Conservation (phyloP, 2,797 vertebrate species). For the Helicolenus hilgendorfi region DNA sequence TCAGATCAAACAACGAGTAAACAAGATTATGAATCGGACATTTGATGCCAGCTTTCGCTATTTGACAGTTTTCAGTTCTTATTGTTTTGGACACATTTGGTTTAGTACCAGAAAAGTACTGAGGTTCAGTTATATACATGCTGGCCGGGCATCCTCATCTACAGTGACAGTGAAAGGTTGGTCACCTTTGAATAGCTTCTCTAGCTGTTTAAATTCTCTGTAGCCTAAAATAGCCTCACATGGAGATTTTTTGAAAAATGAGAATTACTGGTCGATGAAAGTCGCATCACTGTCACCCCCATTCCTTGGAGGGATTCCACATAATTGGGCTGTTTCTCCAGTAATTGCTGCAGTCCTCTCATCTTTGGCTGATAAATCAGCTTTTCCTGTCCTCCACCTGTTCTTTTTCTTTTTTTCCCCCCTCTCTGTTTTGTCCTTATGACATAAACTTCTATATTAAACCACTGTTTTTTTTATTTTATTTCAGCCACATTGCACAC, state of each 20-base stretch:
- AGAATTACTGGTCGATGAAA: conserved; percentile 32
- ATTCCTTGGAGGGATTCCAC: conserved; percentile 52
- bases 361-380: conserved; percentile 57
- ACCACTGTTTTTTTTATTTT: neutral
- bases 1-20: too few species aligned
- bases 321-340: conserved; percentile 72
- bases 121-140: neutral
- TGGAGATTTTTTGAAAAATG: conserved; percentile 27
- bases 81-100: neutral
- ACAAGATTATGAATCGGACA: neutral
- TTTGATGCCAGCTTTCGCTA: neutral
- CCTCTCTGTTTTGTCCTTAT: conserved; percentile 26
- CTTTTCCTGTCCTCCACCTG: conserved; percentile 46
- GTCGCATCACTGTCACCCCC: conserved; percentile 49
- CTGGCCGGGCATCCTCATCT: neutral
- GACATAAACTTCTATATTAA: conserved; percentile 38
- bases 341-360: conserved; percentile 68
- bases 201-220: neutral
- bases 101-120: neutral
- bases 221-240: conserved; percentile 16
- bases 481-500: conserved; percentile 22
- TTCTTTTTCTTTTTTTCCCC: neutral
- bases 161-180: neutral
- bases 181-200: neutral
- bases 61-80: neutral